Percentiles rank a stretch among this genome's conserved stretches.
These are phyloP conservation scores for Drosophila lowei DNA, from an alignment of 1,140 invertebrate species.

Conservation along the genomic window DNA sequence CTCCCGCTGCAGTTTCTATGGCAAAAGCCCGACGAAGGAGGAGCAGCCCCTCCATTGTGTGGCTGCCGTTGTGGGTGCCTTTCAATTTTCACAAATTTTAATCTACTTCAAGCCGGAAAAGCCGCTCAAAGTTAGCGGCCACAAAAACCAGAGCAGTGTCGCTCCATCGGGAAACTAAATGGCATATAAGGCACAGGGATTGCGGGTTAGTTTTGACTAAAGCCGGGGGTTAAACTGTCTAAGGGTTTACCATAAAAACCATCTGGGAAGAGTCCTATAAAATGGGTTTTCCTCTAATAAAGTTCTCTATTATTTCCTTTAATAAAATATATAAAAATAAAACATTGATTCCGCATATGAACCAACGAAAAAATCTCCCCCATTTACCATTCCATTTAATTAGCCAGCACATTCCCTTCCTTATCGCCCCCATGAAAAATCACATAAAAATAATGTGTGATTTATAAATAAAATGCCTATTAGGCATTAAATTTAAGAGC, in stretches of 20 bases:
- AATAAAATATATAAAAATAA: slow-evolving; percentile 12
- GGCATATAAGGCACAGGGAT: not conserved
- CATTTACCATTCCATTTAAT: slow-evolving; percentile 32
- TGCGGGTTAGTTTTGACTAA: not conserved
- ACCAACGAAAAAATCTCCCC: not conserved
- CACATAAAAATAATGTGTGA: slow-evolving; percentile 47
- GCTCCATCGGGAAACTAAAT: slow-evolving; percentile 15
- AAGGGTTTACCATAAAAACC: not conserved
- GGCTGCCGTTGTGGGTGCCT: slow-evolving; percentile 37
- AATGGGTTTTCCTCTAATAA: no score
- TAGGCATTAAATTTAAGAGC: slow-evolving; percentile 47
- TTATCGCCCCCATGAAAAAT: slow-evolving; percentile 40
- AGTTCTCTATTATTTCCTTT: no score
- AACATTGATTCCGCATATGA: no score
- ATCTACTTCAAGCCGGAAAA: slow-evolving; percentile 58
- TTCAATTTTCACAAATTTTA: slow-evolving; percentile 66
- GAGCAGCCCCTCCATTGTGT: not conserved
- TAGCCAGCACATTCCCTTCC: slow-evolving; percentile 17
- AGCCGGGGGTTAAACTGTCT: no score
- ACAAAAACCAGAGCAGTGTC: slow-evolving; percentile 15
- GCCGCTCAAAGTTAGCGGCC: slow-evolving; percentile 45
- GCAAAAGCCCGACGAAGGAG: not conserved
- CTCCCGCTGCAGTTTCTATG: slow-evolving; percentile 17
- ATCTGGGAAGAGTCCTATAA: no score
- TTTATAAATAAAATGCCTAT: slow-evolving; percentile 48